phyloP scores from a whole-genome alignment of 2,797 vertebrate genomes.

The Sebastes kiyomatsui region DNA sequence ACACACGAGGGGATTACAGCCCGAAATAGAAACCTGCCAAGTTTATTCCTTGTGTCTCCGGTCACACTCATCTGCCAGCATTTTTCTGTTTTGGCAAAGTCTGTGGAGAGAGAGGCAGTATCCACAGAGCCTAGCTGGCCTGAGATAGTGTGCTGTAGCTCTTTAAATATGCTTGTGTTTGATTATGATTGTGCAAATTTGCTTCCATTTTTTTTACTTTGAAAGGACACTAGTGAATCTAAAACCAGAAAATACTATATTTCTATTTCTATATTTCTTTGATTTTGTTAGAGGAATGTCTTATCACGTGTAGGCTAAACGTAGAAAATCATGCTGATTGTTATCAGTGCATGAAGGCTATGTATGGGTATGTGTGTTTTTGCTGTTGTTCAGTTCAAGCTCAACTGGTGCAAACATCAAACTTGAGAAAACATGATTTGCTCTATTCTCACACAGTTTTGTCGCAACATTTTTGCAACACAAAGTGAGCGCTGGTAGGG shows the following conservation, averaged over 20 bases:
- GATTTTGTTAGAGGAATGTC: background rate
- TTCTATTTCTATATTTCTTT: too few relatives aligned
- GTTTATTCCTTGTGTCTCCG: slow-evolving; percentile 29
- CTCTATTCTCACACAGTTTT: slow-evolving; percentile 36
- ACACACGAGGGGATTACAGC: slow-evolving; percentile 29
- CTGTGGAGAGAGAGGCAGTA: background rate
- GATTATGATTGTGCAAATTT: background rate
- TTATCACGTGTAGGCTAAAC: background rate
- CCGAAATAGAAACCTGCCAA: slow-evolving; percentile 38
- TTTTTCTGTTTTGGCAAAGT: slow-evolving; percentile 28
- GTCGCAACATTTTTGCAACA: slow-evolving; percentile 3
- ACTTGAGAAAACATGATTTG: slow-evolving; percentile 23
- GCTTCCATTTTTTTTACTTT: background rate
- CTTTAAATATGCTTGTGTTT: background rate
- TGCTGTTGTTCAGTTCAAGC: background rate
- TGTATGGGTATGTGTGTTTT: background rate
- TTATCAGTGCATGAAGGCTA: background rate
- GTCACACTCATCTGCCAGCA: slow-evolving; percentile 26
- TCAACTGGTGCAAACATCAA: slow-evolving; percentile 13
- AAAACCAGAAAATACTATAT: background rate
- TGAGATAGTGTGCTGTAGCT: background rate
- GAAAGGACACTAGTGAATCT: background rate
- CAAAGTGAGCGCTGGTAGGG: background rate
- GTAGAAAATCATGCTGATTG: background rate
- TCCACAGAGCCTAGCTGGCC: background rate